phyloP scores from a whole-genome alignment of 2,888 invertebrate species.

The Electrophaes corylata region DNA sequence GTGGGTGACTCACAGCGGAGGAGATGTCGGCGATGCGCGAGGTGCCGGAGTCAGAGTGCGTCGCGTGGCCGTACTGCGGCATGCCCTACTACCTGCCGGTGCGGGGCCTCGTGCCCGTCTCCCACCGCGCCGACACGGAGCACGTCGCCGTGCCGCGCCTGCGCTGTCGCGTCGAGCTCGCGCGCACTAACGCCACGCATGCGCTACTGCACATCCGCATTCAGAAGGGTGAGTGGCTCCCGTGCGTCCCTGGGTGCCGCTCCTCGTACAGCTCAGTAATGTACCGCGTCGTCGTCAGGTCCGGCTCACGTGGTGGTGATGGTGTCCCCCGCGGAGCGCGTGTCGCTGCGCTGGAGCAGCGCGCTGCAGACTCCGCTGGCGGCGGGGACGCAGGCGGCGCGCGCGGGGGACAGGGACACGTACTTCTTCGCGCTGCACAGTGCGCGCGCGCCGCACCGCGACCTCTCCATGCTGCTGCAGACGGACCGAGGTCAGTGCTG shows the following conservation, averaged over 20 bases:
- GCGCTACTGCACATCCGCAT: constrained; percentile 9
- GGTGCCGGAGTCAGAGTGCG: constrained; percentile 86
- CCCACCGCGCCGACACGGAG: constrained; percentile 82
- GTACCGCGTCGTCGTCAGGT: constrained; percentile 21
- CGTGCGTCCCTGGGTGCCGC: no score
- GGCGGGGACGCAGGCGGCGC: constrained; percentile 61
- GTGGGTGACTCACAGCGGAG: constrained; percentile 35
- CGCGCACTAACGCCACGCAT: constrained; percentile 30
- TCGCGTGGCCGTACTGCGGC: constrained; percentile 89
- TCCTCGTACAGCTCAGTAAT: no score
- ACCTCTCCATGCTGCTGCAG: constrained; percentile 34
- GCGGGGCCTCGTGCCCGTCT: constrained; percentile 86
- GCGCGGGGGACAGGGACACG: constrained; percentile 76
- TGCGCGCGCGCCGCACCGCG: constrained; percentile 37
- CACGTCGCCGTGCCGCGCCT: constrained; percentile 57
- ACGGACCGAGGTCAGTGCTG: constrained; percentile 4
- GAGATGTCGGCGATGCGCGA: constrained; percentile 65
- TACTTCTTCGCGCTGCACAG: constrained; percentile 56
- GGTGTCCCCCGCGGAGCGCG: constrained; percentile 84
- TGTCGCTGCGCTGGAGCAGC: constrained; percentile 74
- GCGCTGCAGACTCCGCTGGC: constrained; percentile 78
- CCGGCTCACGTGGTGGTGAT: constrained; percentile 72
- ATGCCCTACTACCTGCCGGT: constrained; percentile 92
- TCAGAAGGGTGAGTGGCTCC: background rate
- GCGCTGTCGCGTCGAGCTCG: background rate